Percentiles rank a stretch among this genome's conserved stretches.
phyloP scores from a whole-genome alignment of 2,113 vertebrate species.

The Trichomycterus rosablanca region DNA sequence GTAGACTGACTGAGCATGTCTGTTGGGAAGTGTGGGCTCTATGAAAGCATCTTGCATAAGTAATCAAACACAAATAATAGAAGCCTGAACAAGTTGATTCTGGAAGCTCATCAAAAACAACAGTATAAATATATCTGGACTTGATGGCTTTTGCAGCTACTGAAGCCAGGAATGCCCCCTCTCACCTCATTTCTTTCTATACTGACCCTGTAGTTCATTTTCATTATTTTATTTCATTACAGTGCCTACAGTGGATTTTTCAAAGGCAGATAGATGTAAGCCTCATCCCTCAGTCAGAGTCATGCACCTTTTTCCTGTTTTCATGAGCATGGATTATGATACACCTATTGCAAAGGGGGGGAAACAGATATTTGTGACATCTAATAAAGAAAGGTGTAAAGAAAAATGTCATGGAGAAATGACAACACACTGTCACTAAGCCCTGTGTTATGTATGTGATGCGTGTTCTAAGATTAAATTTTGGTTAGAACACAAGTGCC shows the following conservation, averaged over 20 bases:
- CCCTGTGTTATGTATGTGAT: not conserved
- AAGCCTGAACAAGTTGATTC: not conserved
- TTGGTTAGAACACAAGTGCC: not conserved
- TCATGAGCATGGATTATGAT: slow-evolving; percentile 1
- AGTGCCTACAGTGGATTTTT: too few species aligned
- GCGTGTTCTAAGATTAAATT: not conserved
- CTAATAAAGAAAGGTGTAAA: slow-evolving; percentile 6
- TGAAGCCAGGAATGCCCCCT: slow-evolving; percentile 1
- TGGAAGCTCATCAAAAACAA: not conserved
- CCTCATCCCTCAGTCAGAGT: not conserved
- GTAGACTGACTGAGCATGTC: not conserved
- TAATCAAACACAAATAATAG: slow-evolving; percentile 4
- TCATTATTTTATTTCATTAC: too few species aligned
- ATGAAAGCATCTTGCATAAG: not conserved
- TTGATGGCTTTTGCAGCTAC: not conserved
- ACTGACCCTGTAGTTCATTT: too few species aligned
- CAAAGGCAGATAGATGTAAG: too few species aligned
- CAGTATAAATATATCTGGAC: slow-evolving; percentile 14
- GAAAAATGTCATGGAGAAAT: not conserved
- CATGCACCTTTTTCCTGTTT: not conserved
- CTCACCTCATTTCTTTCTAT: not conserved
- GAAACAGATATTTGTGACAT: slow-evolving; percentile 2
- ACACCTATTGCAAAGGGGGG: not conserved
- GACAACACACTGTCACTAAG: not conserved
- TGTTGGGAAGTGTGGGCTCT: not conserved